Evolutionary conservation across 2,888 invertebrate genomes (phyloP).

Genomic region (Nemoura dubitans): DNA sequence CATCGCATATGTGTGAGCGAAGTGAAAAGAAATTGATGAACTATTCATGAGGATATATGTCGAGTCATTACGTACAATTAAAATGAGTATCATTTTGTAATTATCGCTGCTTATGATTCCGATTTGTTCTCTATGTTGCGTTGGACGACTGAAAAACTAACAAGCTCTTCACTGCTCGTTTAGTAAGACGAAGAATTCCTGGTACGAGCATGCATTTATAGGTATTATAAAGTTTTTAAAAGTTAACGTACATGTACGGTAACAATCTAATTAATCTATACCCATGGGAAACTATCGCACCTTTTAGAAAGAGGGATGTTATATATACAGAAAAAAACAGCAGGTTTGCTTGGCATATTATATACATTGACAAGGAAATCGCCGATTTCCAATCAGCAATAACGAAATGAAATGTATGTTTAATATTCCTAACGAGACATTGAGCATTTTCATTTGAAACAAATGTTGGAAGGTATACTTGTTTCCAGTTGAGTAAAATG

Average conservation of each 20-base stretch:
- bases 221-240: not conserved
- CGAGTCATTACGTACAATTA: not conserved
- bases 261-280: not conserved
- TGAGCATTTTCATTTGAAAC: too few species aligned
- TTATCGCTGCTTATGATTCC: conserved; percentile 31
- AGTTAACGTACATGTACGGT: not conserved
- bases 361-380: too few species aligned
- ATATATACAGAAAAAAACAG: too few species aligned
- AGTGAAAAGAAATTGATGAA: conserved; percentile 1
- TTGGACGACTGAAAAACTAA: not conserved
- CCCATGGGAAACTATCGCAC: not conserved
- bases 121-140: conserved; percentile 19
- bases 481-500: too few species aligned
- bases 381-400: too few species aligned
- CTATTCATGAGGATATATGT: not conserved
- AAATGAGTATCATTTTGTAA: not conserved
- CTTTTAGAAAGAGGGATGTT: too few species aligned
- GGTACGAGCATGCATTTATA: not conserved
- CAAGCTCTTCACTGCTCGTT: not conserved
- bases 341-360: too few species aligned
- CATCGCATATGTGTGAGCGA: not conserved
- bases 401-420: too few species aligned
- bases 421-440: too few species aligned
- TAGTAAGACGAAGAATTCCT: not conserved
- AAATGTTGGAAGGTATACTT: too few species aligned